Evolutionary conservation across 2,113 vertebrate genomes (phyloP), one percentile per base, ranked within the genome.

Genomic region (Chaetops frenatus): DNA sequence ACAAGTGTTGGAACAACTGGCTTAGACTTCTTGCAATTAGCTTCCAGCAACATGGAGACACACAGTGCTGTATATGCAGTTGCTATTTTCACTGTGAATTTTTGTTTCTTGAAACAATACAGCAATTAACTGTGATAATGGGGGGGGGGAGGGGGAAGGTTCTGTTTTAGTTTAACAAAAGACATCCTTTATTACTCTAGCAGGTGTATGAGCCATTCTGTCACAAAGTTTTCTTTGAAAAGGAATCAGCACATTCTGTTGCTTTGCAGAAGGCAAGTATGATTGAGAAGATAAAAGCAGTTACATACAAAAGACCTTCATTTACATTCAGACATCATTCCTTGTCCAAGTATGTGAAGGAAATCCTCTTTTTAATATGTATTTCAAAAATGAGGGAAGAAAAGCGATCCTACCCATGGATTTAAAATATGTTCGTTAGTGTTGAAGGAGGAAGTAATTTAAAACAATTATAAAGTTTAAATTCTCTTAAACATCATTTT

Each of bases 51-150:
- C 57, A 92, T 91, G 65, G 62, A 54, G 25, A 71, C 69, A 81
- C 7, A 24, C 40, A 81, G 12, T 57, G 48, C 70, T 74, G 25
- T 51, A 20, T 35, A 81, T 33, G 44, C 31, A 60, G 47, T 90
- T 90, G 25, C 47, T 91, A 33, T 72, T 81, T 70, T 54, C 44
- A 47, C 22, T 36, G 9, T 66, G 27, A 61, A 9, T 40, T 76
- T 94, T 95, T 89, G 45, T 87, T 96, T 90, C 71, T 84, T 66
- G 64, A 92, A 96, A 88, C 81, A 96, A 77, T 92, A 20, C 50
- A 79, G 28, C 54, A 95, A 91, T 92, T 95, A 95, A 53, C 48
- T 86, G 15, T 88, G 27, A 18, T 47, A 48, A 42, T 82, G 12
- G 6, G 0, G 23, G 11, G 8, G 38, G 1, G 25, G 2, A 8